Evolutionary conservation across 1,140 invertebrate genomes (phyloP), one percentile per base, ranked within the genome.

Genomic region (Magallana gigas): DNA sequence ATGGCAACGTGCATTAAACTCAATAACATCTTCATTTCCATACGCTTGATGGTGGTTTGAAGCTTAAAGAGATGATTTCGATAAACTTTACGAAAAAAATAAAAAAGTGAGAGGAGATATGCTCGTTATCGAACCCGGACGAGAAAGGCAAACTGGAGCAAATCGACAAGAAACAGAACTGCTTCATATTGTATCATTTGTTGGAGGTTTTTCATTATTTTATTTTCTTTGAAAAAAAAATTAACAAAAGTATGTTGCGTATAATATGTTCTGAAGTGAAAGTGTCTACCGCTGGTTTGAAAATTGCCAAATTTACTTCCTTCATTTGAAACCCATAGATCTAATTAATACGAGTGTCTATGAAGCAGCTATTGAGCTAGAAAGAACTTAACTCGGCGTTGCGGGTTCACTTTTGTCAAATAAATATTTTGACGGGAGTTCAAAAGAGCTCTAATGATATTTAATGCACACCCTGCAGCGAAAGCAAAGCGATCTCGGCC

Each of bases 401-500:
- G n/a, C n/a, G 18, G 9, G n/a, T 71, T 29, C 18, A 23, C 23
- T 76, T 76, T 76, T 76, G 68, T 48, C 68, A 76, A 76, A 76
- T 76, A 76, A 76, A 76, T 76, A 76, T 76, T 76, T 76, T 76
- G 68, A 76, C 68, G 23, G 68, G 68, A 76, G 68, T 76, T 76
- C 68, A 76, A 76, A 76, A 29, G 68, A 36, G 23, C 23, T 5
- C 23, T 76, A 76, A 76, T 76, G 23, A 23, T 12, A 5, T 18
- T 11, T 76, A 76, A 76, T 76, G 68, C 23, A 76, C 11, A 76
- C 23, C 68, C 36, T 12, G 23, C 68, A 29, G 68, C 18, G 68
- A 48, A 76, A 76, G 23, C 9, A 11, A 12, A 29, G 8, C n/a
- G 23, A 36, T 76, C 68, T 12, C 11, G 23, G 68, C 68, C 68